phyloP scores from a whole-genome alignment of 1,140 invertebrate genomes.

The Marisa cornuarietis region DNA sequence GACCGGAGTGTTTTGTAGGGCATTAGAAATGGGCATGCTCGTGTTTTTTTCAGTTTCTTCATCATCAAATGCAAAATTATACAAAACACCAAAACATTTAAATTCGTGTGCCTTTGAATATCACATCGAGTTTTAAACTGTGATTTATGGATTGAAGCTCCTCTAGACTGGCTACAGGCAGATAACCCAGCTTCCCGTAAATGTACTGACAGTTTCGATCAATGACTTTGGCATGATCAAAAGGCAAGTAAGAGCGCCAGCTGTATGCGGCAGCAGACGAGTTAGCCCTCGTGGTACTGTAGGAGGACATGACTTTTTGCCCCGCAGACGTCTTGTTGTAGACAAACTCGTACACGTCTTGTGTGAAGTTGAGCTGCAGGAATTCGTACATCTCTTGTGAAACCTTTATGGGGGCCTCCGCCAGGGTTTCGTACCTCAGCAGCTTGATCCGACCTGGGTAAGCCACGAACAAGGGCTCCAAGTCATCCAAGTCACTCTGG shows the following conservation, averaged over 20 bases:
- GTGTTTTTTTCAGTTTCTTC: neutral
- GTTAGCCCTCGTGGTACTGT: neutral
- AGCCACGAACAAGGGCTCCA: slow-evolving; percentile 4
- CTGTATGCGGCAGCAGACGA: slow-evolving; percentile 5
- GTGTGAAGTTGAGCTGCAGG: slow-evolving; percentile 16
- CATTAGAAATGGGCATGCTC: neutral
- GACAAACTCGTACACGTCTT: slow-evolving; percentile 12
- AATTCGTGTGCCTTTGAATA: neutral
- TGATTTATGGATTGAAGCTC: neutral
- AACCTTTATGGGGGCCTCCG: slow-evolving; percentile 24
- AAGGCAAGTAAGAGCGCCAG: neutral
- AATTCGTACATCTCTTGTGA: slow-evolving; percentile 31
- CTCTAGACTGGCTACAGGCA: neutral
- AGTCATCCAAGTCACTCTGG: slow-evolving; percentile 25
- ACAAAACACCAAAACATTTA: neutral
- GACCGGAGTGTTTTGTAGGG: neutral
- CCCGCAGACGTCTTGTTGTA: slow-evolving; percentile 29
- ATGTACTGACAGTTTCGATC: slow-evolving; percentile 5
- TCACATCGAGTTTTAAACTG: neutral
- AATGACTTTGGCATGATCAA: neutral
- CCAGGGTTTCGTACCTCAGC: slow-evolving; percentile 34
- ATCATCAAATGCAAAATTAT: too few species aligned
- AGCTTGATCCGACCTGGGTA: slow-evolving; percentile 20
- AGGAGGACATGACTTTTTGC: neutral
- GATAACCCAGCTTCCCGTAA: slow-evolving; percentile 9